Evolutionary conservation across 2,888 invertebrate genomes (phyloP).

Genomic region (Lymantria dispar): DNA sequence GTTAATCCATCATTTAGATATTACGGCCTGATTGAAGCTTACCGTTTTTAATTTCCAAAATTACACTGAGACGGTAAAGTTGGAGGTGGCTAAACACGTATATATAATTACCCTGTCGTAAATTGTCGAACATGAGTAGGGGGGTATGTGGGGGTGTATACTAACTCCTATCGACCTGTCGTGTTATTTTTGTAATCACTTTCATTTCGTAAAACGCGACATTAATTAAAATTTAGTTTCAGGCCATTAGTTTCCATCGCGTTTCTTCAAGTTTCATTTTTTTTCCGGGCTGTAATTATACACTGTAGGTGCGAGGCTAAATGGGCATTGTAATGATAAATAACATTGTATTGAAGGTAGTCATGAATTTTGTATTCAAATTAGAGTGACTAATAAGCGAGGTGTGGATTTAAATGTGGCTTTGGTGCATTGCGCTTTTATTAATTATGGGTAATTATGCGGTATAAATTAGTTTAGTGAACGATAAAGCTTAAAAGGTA

Average conservation of each 20-base stretch:
- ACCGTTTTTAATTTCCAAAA: constrained; percentile 82
- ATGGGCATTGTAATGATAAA: constrained; percentile 78
- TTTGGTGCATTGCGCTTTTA: constrained; percentile 59
- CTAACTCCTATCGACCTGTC: constrained; percentile 65
- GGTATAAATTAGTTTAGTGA: constrained; percentile 25
- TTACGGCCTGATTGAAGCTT: constrained; percentile 77
- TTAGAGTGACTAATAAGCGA: constrained; percentile 70
- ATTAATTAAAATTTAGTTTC: constrained; percentile 83
- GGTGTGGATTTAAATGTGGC: constrained; percentile 68
- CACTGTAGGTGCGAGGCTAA: constrained; percentile 72
- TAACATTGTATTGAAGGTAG: constrained; percentile 75
- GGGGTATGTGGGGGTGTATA: constrained; percentile 47
- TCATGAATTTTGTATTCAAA: constrained; percentile 81
- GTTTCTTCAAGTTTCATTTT: constrained; percentile 79
- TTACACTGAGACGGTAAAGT: constrained; percentile 61
- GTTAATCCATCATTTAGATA: constrained; percentile 82
- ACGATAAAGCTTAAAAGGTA: constrained; percentile 19
- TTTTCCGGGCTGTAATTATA: constrained; percentile 76
- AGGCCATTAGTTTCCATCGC: constrained; percentile 79
- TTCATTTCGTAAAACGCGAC: constrained; percentile 80
- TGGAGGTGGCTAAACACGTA: constrained; percentile 70
- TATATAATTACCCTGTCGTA: constrained; percentile 76
- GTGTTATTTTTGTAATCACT: constrained; percentile 81
- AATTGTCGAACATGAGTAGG: constrained; percentile 70
- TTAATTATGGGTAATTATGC: constrained; percentile 53